phyloP scores from a whole-genome alignment of 2,797 vertebrate species.

The Bradypus variegatus region DNA sequence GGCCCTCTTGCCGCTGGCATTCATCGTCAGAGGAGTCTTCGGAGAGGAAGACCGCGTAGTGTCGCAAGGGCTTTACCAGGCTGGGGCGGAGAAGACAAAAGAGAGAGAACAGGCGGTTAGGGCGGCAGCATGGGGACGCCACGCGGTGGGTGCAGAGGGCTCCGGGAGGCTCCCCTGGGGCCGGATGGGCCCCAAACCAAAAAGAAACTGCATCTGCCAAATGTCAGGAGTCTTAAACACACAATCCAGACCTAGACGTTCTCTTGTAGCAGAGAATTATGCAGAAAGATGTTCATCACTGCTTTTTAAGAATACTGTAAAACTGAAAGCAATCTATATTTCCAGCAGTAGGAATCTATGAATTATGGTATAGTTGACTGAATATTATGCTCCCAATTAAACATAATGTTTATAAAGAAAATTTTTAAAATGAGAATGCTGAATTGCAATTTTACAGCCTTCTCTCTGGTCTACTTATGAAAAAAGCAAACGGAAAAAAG shows the following conservation, averaged over 20 bases:
- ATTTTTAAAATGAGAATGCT: neutral
- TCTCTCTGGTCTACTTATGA: neutral
- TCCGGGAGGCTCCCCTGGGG: neutral
- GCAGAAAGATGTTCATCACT: neutral
- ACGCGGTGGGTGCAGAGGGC: neutral
- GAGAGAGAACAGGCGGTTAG: slow-evolving; percentile 71
- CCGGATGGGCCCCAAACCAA: neutral
- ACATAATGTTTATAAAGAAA: neutral
- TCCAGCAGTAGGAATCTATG: neutral
- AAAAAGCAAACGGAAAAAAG: neutral
- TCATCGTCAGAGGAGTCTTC: slow-evolving; percentile 98
- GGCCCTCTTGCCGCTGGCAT: slow-evolving; percentile 85
- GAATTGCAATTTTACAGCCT: accelerated
- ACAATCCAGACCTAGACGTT: accelerated
- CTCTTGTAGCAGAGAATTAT: neutral
- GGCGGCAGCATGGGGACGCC: neutral
- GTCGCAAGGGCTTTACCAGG: slow-evolving; percentile 88
- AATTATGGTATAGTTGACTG: neutral
- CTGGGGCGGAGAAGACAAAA: slow-evolving; percentile 80
- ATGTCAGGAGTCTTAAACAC: neutral
- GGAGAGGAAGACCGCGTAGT: slow-evolving; percentile 97
- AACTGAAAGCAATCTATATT: neutral
- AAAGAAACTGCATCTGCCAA: neutral
- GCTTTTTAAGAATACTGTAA: neutral
- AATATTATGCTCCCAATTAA: neutral